Conservation (phyloP, 1,140 invertebrate species). For the Tetramorium simillimum region DNA sequence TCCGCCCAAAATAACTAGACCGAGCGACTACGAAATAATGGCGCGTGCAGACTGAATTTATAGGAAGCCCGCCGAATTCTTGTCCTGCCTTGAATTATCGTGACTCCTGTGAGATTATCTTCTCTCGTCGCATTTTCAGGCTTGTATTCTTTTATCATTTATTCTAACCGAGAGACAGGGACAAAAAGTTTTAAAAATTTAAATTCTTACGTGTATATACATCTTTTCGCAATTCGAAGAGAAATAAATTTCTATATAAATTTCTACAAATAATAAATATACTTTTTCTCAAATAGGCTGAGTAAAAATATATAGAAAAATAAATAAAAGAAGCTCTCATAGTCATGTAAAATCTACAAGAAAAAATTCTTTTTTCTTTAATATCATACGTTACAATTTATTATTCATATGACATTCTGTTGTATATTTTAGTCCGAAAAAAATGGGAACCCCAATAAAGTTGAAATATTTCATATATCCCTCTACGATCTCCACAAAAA, state of each 20-base stretch:
- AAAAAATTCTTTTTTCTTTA: background rate
- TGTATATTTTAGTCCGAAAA: background rate
- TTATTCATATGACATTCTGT: background rate
- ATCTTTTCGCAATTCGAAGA: background rate
- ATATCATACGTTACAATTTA: background rate
- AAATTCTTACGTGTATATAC: background rate
- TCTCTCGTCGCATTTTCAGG: background rate
- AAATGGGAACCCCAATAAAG: background rate
- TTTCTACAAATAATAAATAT: background rate
- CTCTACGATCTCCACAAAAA: background rate
- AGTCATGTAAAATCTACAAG: background rate
- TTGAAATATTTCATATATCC: background rate
- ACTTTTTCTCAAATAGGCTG: background rate
- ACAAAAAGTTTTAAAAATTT: background rate
- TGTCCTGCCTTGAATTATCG: background rate
- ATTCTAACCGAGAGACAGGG: background rate
- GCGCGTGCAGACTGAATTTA: conserved; percentile 46
- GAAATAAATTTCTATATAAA: background rate
- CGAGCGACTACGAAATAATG: conserved; percentile 37
- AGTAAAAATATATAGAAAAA: background rate
- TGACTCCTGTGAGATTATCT: background rate
- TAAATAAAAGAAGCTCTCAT: background rate
- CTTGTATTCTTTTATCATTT: background rate
- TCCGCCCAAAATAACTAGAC: conserved; percentile 58
- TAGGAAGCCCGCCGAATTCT: conserved; percentile 24